Conservation (phyloP, 2,797 vertebrate species). For the Hipposideros larvatus region DNA sequence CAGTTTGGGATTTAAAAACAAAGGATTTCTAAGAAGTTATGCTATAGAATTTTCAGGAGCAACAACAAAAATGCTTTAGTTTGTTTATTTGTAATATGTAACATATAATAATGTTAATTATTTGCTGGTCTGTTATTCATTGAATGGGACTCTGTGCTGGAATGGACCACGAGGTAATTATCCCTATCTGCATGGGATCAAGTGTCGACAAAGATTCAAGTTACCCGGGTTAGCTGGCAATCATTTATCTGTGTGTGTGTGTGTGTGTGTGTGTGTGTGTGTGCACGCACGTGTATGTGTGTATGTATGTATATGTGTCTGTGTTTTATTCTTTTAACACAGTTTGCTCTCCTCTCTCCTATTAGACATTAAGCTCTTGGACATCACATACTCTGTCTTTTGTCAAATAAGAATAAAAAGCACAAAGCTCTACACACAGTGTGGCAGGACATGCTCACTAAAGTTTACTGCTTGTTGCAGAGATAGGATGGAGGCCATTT, state of each 20-base stretch:
- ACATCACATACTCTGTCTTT: not conserved
- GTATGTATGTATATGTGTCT: not conserved
- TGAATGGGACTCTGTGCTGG: not conserved
- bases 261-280: not conserved
- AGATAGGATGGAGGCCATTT: not conserved
- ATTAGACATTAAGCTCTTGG: not conserved
- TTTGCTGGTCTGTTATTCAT: not conserved
- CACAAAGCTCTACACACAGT: not conserved
- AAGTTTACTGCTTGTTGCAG: not conserved
- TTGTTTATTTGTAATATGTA: constrained; percentile 6
- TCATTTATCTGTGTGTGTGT: not conserved
- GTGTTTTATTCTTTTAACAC: not conserved
- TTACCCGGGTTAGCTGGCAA: not conserved
- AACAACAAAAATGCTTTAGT: not conserved
- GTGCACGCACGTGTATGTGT: not conserved
- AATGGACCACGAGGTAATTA: not conserved
- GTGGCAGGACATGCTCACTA: not conserved
- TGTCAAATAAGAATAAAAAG: constrained; percentile 54
- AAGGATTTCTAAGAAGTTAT: constrained; percentile 3
- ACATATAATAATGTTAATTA: not conserved
- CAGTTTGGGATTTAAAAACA: not conserved
- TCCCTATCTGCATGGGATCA: not conserved
- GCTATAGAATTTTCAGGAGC: not conserved
- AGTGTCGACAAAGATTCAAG: not conserved
- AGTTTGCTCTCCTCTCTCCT: not conserved